Base-by-base conservation (phyloP, 1,140 invertebrate species). In the Penaeus vannamei region DNA sequence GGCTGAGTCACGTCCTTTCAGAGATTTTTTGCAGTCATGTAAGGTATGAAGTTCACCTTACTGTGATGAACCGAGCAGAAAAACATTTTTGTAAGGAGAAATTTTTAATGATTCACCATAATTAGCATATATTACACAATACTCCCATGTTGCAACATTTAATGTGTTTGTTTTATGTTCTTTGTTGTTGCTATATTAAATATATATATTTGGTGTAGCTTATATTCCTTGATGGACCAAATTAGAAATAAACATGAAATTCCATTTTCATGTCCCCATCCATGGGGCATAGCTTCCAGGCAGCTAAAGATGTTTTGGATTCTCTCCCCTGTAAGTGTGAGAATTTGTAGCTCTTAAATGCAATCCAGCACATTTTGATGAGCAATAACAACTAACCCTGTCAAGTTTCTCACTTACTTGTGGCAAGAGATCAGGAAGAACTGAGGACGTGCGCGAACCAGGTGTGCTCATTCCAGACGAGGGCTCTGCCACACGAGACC, bases 361-460 rank as follows among this genome's bases (percentile, higher is more conserved):
- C 53, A 7, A 53, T 14, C 12, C 53, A 53, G 53, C 53, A 53
- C 53, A 53, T 53, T 53, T 53, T 53, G 53, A 12, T 17, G 53
- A 53, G 53, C 53, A 53, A 53, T 53, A 53, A 53, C 53, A 53
- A 53, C 12, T 17, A 53, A 53, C 53, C 17, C 85, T 36, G 87
- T 81, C 90, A 79, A 80, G 89, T 91, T 46, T 85, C 76, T 82
- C 86, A 91, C 90, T 92, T 91, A 94, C 93, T 92, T 94, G 95
- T 92, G 97, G 98, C 77, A 99, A 95, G 89, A 99, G 95, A 94
- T 99, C 98, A 61, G 98, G 98, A 86, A 99, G 94, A 59, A 99
- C 98, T 72, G 96, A 97, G 93, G 97, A 97, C 85, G 96, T 97
- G 89, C 97, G 95, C 4, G 95, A 94, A 81, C 95, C 94, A 60